Conservation (phyloP, 2,888 invertebrate species). For the Atethmia centrago region DNA sequence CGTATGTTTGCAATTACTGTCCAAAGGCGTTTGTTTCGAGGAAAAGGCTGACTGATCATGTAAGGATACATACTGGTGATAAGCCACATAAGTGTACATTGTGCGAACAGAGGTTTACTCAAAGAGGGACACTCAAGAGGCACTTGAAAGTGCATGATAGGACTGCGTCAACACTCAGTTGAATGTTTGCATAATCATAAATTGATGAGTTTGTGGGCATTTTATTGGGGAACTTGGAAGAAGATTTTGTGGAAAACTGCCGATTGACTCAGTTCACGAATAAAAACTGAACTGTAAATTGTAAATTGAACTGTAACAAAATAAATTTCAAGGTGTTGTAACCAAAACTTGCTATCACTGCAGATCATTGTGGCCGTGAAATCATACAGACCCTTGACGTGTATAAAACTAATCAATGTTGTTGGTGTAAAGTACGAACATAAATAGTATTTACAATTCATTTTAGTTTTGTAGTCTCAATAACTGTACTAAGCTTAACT, state of each 20-base stretch:
- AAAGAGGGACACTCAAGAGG: conserved; percentile 83
- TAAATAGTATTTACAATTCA: not conserved
- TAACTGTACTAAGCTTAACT: not conserved
- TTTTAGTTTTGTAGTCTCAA: not conserved
- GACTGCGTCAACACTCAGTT: conserved; percentile 46
- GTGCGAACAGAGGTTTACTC: conserved; percentile 85
- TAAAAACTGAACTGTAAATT: no score
- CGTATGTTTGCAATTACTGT: conserved; percentile 81
- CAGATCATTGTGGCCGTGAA: not conserved
- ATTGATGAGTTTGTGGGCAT: not conserved
- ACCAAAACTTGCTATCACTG: not conserved
- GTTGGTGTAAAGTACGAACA: not conserved
- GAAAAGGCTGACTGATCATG: conserved; percentile 82
- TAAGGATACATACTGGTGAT: conserved; percentile 85
- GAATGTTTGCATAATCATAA: not conserved
- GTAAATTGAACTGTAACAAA: not conserved
- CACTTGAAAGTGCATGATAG: conserved; percentile 86
- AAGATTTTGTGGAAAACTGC: not conserved
- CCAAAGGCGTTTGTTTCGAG: conserved; percentile 83
- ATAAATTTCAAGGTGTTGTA: no score
- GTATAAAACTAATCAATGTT: not conserved
- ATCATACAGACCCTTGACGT: not conserved
- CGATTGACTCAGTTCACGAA: not conserved
- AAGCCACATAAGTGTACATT: conserved; percentile 83
- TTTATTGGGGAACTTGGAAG: not conserved